Evolutionary conservation across 2,797 vertebrate genomes (phyloP).

Genomic region (Remorina albescens): DNA sequence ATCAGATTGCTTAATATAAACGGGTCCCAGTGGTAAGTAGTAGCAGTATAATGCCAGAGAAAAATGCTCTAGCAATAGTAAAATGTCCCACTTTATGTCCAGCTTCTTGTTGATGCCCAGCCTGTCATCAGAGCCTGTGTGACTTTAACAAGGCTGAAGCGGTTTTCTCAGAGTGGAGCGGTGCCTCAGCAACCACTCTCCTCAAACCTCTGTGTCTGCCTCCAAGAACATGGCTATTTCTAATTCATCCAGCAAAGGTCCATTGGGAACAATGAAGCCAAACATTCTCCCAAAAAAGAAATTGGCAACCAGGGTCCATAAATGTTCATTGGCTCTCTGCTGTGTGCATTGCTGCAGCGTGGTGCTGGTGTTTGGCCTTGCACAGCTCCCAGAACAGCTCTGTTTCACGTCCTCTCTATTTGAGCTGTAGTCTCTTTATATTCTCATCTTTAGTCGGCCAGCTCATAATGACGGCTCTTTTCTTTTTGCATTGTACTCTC

Average conservation of each 20-base stretch:
- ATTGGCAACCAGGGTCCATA: conserved; percentile 44
- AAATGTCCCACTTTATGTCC: conserved; percentile 69
- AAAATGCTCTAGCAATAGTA: conserved; percentile 50
- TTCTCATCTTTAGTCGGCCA: conserved; percentile 18
- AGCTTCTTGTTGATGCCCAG: conserved; percentile 40
- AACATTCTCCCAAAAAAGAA: conserved; percentile 50
- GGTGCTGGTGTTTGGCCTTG: conserved; percentile 45
- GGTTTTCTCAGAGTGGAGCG: conserved; percentile 11
- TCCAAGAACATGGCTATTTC: conserved; percentile 30
- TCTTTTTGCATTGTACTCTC: conserved; percentile 33
- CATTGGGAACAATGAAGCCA: conserved; percentile 51
- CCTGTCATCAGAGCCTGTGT: conserved; percentile 2
- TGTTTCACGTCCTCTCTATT: conserved; percentile 41
- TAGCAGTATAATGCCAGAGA: conserved; percentile 25
- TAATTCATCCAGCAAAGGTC: conserved; percentile 44
- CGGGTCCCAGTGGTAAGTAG: conserved; percentile 57
- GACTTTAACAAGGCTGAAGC: conserved; percentile 40
- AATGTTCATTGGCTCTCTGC: conserved; percentile 34
- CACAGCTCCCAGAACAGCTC: conserved; percentile 33
- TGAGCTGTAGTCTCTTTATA: conserved; percentile 37
- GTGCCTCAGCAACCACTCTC: conserved; percentile 14
- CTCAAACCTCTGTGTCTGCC: conserved; percentile 12
- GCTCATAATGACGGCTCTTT: conserved; percentile 46
- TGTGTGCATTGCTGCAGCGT: conserved; percentile 44
- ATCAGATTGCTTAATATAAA: conserved; percentile 73